Evolutionary conservation across 2,797 vertebrate genomes (phyloP).

Genomic region (Falco berigora): DNA sequence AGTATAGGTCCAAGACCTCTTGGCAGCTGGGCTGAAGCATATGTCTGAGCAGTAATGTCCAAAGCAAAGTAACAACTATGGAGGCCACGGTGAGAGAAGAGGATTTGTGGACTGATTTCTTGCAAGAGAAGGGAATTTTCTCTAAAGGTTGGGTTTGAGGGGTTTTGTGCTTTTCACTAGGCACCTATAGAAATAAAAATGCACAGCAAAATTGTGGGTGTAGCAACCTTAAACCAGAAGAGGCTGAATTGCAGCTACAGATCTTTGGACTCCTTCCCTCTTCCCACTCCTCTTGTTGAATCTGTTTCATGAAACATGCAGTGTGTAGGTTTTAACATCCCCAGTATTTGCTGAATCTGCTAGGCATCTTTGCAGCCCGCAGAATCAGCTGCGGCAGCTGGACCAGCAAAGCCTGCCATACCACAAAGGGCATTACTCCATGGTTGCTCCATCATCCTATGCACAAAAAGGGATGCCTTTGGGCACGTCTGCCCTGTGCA

Average conservation of each 20-base stretch:
- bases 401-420: not conserved
- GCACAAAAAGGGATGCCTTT: not conserved
- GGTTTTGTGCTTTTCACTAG: not conserved
- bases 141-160: not conserved
- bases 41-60: not conserved
- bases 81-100: not conserved
- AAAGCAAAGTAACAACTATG: not conserved
- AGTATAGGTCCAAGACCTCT: not conserved
- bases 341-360: not conserved
- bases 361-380: not conserved
- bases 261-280: constrained; percentile 16
- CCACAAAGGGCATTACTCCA: not conserved
- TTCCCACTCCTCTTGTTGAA: constrained; percentile 24
- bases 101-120: not conserved
- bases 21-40: not conserved
- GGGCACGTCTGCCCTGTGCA: not conserved
- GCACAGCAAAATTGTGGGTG: not conserved
- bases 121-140: not conserved
- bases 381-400: not conserved
- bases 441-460: not conserved
- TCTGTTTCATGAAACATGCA: not conserved
- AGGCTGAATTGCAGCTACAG: constrained; percentile 7
- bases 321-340: not conserved
- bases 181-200: constrained; percentile 6
- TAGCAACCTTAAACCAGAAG: constrained; percentile 6